Conservation (phyloP, 2,113 vertebrate species). For the Excalfactoria chinensis region DNA sequence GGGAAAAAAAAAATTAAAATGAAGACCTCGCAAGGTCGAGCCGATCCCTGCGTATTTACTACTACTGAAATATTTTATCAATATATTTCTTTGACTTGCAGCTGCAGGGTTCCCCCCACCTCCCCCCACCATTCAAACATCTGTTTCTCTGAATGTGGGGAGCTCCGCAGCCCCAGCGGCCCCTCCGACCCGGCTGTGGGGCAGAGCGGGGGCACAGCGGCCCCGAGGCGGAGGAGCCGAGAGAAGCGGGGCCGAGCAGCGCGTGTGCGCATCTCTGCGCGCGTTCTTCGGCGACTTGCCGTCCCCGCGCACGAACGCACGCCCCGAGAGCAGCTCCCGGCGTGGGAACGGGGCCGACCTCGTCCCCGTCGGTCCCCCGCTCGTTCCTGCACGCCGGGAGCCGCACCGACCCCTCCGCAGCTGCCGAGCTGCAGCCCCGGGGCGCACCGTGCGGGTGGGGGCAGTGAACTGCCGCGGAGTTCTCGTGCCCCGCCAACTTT, state of each 20-base stretch:
- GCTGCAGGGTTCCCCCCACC: constrained; percentile 67
- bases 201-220: background rate
- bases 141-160: constrained; percentile 74
- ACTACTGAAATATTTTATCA: constrained; percentile 76
- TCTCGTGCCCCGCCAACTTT: constrained; percentile 4
- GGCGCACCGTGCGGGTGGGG: background rate
- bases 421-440: background rate
- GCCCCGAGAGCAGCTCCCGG: background rate
- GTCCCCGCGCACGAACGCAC: constrained; percentile 7
- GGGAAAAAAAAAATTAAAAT: constrained; percentile 63
- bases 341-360: background rate
- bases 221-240: background rate
- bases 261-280: background rate
- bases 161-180: constrained; percentile 54
- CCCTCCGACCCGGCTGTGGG: background rate
- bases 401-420: background rate
- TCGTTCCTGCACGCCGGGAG: too few relatives aligned
- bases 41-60: constrained; percentile 82
- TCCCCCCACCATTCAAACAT: constrained; percentile 72
- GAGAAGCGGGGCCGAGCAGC: background rate
- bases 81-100: constrained; percentile 78
- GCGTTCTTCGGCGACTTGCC: background rate
- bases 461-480: background rate
- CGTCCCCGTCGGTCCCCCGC: too few relatives aligned
- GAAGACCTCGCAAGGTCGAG: constrained; percentile 91